A percentile compares a stretch with the other conserved stretches of the same genome.
phyloP scores from a whole-genome alignment of 2,888 invertebrate species.

The Standfussiana lucernea region DNA sequence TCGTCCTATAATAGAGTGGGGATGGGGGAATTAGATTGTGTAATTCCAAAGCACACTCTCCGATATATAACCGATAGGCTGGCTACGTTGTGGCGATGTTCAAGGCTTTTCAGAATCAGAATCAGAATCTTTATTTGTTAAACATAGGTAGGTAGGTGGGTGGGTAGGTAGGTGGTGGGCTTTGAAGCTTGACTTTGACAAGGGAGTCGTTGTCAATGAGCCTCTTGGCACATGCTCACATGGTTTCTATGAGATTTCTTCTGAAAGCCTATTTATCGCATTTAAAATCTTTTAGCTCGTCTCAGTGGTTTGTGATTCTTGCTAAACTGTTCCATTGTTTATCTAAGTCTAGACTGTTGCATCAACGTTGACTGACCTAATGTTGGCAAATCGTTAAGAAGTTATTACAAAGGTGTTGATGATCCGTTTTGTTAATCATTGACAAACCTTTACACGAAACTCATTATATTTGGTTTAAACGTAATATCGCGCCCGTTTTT shows the following conservation, averaged over 20 bases:
- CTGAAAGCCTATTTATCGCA: neutral
- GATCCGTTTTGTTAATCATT: conserved; percentile 5
- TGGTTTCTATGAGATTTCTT: neutral
- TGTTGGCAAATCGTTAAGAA: conserved; percentile 36
- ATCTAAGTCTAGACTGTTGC: conserved; percentile 40
- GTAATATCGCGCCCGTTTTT: neutral
- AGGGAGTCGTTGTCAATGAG: neutral
- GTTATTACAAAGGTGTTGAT: conserved; percentile 26
- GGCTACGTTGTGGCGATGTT: too few species aligned
- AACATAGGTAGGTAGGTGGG: too few species aligned
- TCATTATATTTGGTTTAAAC: conserved; percentile 15
- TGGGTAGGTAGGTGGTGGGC: too few species aligned
- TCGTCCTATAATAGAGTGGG: too few species aligned
- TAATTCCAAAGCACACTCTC: too few species aligned
- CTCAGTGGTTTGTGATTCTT: conserved; percentile 53
- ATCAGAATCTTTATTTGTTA: too few species aligned
- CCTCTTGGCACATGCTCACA: too few species aligned
- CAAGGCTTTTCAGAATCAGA: too few species aligned
- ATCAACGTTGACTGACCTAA: neutral
- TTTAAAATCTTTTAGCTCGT: conserved; percentile 38
- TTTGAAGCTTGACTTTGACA: neutral
- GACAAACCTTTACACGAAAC: conserved; percentile 8
- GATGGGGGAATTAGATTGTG: too few species aligned
- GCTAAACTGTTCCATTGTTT: conserved; percentile 50
- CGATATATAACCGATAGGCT: too few species aligned